Evolutionary conservation across 2,113 vertebrate genomes (phyloP).

Genomic region (Capreolus pygargus): DNA sequence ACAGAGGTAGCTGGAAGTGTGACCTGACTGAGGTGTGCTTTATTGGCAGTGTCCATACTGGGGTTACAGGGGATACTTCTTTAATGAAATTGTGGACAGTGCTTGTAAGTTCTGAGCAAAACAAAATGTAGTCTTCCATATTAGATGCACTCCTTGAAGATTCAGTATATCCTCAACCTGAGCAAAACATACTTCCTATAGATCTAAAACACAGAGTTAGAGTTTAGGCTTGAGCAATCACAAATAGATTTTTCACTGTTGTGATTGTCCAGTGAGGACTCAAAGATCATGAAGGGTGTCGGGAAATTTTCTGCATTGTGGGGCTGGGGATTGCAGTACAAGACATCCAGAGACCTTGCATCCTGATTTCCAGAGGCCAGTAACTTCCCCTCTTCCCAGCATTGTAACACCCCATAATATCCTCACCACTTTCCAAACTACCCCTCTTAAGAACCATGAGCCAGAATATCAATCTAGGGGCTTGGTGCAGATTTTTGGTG

Average conservation of each 20-base stretch:
- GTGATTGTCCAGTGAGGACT: background rate
- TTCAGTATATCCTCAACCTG: background rate
- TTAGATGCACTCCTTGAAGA: background rate
- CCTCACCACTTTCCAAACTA: background rate
- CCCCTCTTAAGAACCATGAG: background rate
- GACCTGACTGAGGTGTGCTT: background rate
- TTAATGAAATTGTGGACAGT: background rate
- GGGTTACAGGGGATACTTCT: background rate
- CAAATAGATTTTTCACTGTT: background rate
- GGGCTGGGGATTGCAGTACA: rapidly evolving
- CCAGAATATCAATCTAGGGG: background rate
- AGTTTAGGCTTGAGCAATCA: background rate
- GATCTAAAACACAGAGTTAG: background rate
- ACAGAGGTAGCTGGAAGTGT: background rate
- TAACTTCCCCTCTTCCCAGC: background rate
- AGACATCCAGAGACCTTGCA: background rate
- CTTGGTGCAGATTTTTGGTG: background rate
- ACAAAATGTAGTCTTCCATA: background rate
- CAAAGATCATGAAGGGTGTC: background rate
- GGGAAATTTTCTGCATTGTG: background rate
- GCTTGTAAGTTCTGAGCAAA: background rate
- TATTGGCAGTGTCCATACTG: background rate
- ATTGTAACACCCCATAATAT: background rate
- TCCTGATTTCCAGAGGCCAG: background rate
- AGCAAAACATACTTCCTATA: background rate